These are phyloP conservation scores for Apamea crenata DNA, from an alignment of 2,888 invertebrate genomes.

Conservation along the genomic window DNA sequence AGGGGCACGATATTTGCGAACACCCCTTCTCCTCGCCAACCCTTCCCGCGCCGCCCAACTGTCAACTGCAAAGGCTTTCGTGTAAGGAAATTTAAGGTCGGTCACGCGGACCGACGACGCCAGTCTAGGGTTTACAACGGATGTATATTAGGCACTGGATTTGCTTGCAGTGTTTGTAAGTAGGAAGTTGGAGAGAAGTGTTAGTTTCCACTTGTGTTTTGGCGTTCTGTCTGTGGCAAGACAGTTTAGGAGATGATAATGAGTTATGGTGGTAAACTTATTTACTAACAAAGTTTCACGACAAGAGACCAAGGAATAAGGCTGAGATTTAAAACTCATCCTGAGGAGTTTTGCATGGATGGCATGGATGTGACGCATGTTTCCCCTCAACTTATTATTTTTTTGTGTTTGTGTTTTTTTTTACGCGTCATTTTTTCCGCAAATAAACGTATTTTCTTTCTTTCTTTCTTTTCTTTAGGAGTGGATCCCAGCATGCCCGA, in stretches of 20 bases:
- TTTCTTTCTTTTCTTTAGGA: no score
- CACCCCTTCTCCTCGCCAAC: constrained; percentile 58
- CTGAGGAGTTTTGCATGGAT: no score
- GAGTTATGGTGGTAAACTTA: background rate
- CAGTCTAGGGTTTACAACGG: constrained; percentile 68
- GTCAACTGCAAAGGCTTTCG: constrained; percentile 87
- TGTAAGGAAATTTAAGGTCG: constrained; percentile 84
- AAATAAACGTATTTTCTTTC: no score
- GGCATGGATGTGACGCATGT: no score
- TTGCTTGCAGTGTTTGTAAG: constrained; percentile 35
- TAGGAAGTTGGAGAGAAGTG: background rate
- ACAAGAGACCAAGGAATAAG: background rate
- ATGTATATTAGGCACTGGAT: constrained; percentile 61
- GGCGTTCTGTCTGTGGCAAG: background rate
- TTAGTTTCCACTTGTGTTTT: constrained; percentile 20
- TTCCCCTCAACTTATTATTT: no score
- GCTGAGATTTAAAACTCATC: background rate
- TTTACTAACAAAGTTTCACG: background rate
- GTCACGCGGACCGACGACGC: constrained; percentile 77
- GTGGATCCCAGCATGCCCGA: background rate
- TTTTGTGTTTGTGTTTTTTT: no score
- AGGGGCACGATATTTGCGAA: constrained; percentile 82
- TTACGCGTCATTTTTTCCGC: no score
- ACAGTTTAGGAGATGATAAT: no score
- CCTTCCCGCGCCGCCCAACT: constrained; percentile 72